Evolutionary conservation across 2,888 invertebrate genomes (phyloP).

Genomic region (Pheosia gnoma): DNA sequence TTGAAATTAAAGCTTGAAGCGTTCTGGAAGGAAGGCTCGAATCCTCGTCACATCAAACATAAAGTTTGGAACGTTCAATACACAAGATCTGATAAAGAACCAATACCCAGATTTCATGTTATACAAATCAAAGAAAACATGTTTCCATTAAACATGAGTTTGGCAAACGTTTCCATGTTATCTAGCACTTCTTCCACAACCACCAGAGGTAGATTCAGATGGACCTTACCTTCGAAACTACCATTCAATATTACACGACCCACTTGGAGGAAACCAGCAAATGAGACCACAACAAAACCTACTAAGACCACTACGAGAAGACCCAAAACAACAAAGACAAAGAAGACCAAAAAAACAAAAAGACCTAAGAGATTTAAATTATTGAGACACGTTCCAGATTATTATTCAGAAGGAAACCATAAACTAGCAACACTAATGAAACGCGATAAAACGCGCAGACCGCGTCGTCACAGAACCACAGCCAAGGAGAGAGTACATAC

Average conservation of each 20-base stretch:
- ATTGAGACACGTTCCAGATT: neutral
- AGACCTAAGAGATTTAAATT: neutral
- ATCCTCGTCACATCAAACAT: neutral
- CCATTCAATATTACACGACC: neutral
- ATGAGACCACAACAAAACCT: neutral
- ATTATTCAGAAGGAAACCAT: neutral
- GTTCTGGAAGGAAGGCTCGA: constrained; percentile 2
- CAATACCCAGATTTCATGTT: neutral
- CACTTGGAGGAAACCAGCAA: neutral
- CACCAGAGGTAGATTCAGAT: neutral
- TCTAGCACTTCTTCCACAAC: neutral
- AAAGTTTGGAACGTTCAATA: neutral
- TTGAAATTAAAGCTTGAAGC: constrained; percentile 23
- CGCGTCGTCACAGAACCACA: neutral
- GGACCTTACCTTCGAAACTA: neutral
- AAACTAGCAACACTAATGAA: neutral
- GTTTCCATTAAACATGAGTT: neutral
- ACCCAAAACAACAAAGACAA: neutral
- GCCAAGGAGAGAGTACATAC: neutral
- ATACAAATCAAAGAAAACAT: neutral
- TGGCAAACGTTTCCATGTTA: neutral
- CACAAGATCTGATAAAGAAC: neutral
- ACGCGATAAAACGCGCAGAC: neutral
- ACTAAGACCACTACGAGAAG: no score
- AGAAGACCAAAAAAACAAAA: neutral